phyloP scores from a whole-genome alignment of 2,888 invertebrate genomes.

The Agrotis exclamationis region DNA sequence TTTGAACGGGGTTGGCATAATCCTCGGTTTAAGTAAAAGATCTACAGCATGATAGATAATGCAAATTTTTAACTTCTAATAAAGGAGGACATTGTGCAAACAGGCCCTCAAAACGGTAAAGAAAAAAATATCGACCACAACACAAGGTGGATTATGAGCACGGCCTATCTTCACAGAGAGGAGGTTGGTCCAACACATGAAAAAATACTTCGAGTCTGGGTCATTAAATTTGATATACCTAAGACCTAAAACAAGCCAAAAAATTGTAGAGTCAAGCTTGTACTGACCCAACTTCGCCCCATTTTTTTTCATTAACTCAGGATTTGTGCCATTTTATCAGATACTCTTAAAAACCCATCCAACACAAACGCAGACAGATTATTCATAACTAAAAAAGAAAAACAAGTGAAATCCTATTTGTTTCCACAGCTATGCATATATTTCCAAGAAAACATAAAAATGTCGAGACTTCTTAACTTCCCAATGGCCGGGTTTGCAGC shows the following conservation, averaged over 20 bases:
- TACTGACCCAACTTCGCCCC: neutral
- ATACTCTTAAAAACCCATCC: neutral
- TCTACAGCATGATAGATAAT: neutral
- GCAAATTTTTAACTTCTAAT: too few species aligned
- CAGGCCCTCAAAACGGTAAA: neutral
- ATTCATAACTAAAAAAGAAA: conserved; percentile 26
- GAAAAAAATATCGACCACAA: neutral
- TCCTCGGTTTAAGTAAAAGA: conserved; percentile 6
- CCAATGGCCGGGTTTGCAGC: conserved; percentile 82
- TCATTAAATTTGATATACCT: too few species aligned
- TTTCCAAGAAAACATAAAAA: conserved; percentile 83
- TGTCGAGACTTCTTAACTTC: conserved; percentile 83
- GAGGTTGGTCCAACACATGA: too few species aligned
- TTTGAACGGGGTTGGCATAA: conserved; percentile 8
- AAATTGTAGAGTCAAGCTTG: neutral
- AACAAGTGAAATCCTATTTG: conserved; percentile 46
- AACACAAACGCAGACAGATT: conserved; percentile 15
- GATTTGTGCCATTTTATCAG: neutral
- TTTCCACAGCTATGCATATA: conserved; percentile 56
- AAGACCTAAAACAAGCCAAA: too few species aligned
- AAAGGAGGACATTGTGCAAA: too few species aligned
- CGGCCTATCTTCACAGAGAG: neutral
- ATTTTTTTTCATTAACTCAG: neutral
- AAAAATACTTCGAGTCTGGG: too few species aligned
- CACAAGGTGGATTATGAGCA: neutral